phyloP scores from a whole-genome alignment of 1,140 invertebrate species.

The Drosophila malerkotliana region DNA sequence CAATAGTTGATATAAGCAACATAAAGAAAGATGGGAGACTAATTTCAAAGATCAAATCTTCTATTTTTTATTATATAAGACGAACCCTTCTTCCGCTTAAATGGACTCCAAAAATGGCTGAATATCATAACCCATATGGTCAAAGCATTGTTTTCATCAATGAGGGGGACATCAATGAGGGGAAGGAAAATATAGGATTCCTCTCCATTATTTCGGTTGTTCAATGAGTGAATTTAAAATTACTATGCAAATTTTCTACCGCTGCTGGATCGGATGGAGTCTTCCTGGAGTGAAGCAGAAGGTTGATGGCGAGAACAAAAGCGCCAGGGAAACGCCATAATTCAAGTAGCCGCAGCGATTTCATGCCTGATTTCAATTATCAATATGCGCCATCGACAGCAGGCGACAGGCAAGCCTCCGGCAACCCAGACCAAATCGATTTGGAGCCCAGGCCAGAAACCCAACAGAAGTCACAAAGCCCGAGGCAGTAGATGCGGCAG shows the following conservation, averaged over 20 bases:
- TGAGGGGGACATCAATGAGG: slow-evolving; percentile 63
- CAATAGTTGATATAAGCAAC: too few relatives aligned
- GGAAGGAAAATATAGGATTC: neutral
- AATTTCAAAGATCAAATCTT: too few relatives aligned
- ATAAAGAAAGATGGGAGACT: too few relatives aligned
- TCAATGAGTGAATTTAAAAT: slow-evolving; percentile 72
- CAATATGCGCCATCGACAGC: slow-evolving; percentile 73
- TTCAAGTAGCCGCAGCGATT: slow-evolving; percentile 78
- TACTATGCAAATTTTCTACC: slow-evolving; percentile 69
- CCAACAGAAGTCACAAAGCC: slow-evolving; percentile 23
- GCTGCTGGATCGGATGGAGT: slow-evolving; percentile 33
- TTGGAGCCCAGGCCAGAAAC: slow-evolving; percentile 24
- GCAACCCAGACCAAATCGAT: slow-evolving; percentile 34
- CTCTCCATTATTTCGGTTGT: slow-evolving; percentile 51
- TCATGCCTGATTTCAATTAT: slow-evolving; percentile 82
- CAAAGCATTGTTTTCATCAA: slow-evolving; percentile 66
- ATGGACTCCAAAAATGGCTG: slow-evolving; percentile 40
- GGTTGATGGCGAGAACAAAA: slow-evolving; percentile 69
- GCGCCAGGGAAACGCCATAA: slow-evolving; percentile 78
- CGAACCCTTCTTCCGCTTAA: slow-evolving; percentile 22
- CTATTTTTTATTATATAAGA: neutral
- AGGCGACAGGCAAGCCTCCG: slow-evolving; percentile 33
- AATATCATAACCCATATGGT: slow-evolving; percentile 62
- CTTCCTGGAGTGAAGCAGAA: slow-evolving; percentile 12
- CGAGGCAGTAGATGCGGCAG: slow-evolving; percentile 5